Evolutionary conservation across 1,140 invertebrate species (phyloP), one percentile per base, ranked within the genome.

Genomic region (Anthonomus grandis): DNA sequence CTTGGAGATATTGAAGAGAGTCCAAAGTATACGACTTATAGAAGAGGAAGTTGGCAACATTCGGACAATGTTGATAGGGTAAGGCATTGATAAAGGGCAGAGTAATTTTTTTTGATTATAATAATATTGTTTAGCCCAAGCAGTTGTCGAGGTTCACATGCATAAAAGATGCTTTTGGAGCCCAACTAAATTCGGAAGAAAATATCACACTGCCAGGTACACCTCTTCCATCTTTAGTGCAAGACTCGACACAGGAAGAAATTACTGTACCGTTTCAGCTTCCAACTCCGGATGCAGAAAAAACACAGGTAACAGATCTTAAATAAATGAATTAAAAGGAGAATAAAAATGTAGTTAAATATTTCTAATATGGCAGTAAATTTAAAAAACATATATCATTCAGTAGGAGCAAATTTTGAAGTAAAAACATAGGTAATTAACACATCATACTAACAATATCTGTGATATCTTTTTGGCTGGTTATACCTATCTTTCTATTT

Each of bases 121-220:
- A n/a, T n/a, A n/a, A n/a, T n/a, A n/a, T n/a, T 21, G 52, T 56
- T 52, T 41, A 58, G 64, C 37, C 48, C 36, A 58, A 63, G n/a
- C n/a, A n/a, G 46, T 27, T 51, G 12, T 19, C 39, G 21, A 65
- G 57, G 18, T 48, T 63, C 17, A 19, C 51, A 3, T 55, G 58
- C 2, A 46, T 63, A 22, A 74, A 74, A 22, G 72, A 74, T 1
- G 76, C 74, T 2, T 78, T 79, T 63, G 70, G 70, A 1, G 70
- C 71, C 2, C 68, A 69, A 57, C 64, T 47, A 67, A 71, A 52
- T 23, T 49, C 36, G 51, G 74, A 64, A 57, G 64, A 34, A 31
- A 56, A 31, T 13, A 65, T 21, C 0, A 69, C 75, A 0, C 56
- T 78, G 15, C 78, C 77, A 0, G 74, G 75, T 0, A 79, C 78